Evolutionary conservation across 2,888 invertebrate genomes (phyloP), one percentile per base, ranked within the genome.

Genomic region (Apomyelois bistriatella): DNA sequence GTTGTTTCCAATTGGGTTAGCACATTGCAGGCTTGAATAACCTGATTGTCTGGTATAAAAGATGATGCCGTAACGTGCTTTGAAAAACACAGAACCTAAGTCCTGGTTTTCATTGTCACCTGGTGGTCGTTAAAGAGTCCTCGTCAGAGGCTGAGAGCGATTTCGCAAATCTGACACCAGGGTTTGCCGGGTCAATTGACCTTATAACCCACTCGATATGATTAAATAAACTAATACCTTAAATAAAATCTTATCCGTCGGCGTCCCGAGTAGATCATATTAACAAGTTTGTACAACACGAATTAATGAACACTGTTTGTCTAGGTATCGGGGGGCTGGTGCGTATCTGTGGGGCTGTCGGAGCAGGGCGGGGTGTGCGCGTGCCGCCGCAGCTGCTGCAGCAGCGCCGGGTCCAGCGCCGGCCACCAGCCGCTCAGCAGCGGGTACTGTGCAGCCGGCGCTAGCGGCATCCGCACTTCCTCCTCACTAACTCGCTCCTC

Each of bases 341-440:
- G 85, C 56, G 73, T 80, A 58, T 80, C 82, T 12, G 75, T 58
- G 52, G 85, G 84, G 66, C 81, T 81, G 54, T 78, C 75, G n/a
- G 75, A 66, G 8, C 72, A 60, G 35, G 71, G 66, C 16, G 72
- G 22, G 22, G 5, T 66, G 9, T 71, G 66, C 7, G 84, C 68
- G 65, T 85, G 88, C 32, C 84, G 78, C 17, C 90, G 85, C 54
- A 90, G 80, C 69, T 88, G 86, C 62, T 90, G 91, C 66, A 91
- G 83, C 58, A 91, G 72, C 46, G 90, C 89, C 37, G 91, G 91
- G 58, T 91, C 89, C 57, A 91, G 71, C 57, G 88, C 84, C 43
- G 90, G 91, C 85, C 89, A 90, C 88, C 88, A 90, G 62, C 86
- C 87, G 54, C 82, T 76, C 64, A 89, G 77, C 69, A 85, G 74